Evolutionary conservation across 2,113 vertebrate species (phyloP).

Genomic region (Caloenas nicobarica): DNA sequence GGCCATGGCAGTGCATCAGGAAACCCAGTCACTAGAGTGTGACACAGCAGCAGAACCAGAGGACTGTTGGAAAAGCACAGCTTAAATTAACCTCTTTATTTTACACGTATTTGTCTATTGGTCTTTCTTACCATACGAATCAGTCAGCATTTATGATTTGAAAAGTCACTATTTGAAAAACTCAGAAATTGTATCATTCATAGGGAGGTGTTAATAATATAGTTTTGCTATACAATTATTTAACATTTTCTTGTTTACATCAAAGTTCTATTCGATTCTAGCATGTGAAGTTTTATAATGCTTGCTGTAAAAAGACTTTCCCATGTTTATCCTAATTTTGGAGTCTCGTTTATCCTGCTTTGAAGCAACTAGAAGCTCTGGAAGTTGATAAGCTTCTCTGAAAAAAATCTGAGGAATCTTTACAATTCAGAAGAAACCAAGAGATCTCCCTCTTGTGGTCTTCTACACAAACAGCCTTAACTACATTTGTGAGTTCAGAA

Average conservation of each 20-base stretch:
- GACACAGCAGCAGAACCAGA: background rate
- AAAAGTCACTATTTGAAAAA: background rate
- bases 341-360: background rate
- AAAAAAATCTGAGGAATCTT: background rate
- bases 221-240: background rate
- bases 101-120: background rate
- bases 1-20: background rate
- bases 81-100: background rate
- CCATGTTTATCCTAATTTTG: background rate
- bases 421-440: background rate
- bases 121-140: background rate
- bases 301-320: background rate
- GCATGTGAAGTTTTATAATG: background rate
- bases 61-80: background rate
- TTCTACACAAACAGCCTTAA: slow-evolving; percentile 13
- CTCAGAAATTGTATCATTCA: background rate
- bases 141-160: background rate
- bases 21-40: background rate
- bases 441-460: slow-evolving; percentile 52
- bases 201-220: background rate
- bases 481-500: background rate
- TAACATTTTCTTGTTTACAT: background rate
- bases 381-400: background rate
- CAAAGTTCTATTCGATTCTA: background rate
- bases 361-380: background rate